Evolutionary conservation across 1,140 invertebrate species (phyloP), one percentile per base, ranked within the genome.

Genomic region (Araneus ventricosus): DNA sequence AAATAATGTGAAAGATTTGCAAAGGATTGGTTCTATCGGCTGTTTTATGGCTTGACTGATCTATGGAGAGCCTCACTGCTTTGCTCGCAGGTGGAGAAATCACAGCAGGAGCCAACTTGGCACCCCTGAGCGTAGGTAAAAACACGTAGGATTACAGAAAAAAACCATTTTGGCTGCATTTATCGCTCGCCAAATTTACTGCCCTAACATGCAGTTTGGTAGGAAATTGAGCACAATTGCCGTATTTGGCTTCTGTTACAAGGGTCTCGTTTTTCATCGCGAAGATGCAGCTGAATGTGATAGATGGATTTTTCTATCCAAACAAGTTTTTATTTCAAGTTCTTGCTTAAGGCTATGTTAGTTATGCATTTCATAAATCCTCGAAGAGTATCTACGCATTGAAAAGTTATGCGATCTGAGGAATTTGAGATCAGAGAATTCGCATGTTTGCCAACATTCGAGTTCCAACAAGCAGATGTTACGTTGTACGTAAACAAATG

Each of bases 1-100:
- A 84, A 84, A 84, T 84, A 75, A 75, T n/a, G 37, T 17, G 75
- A 8, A 8, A 88, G 87, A 59, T 75, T 70, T 88, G 37, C 37
- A 70, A 67, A 88, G 61, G 87, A 70, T 88, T 88, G 61, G 87
- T 88, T 88, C 34, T 22, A 88, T 88, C 87, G 41, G 39, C 61
- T 59, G 39, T 45, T 75, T 88, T 75, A 88, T 88, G 6, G 22
- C 41, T 41, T 24, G 27, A 17, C 37, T 88, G 39, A 45, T 88
- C 39, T 6, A 88, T 45, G 8, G 87, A 37, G n/a, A 39, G 34
- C 10, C 59, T 88, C 37, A 10, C n/a, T 27, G 37, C 34, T 67
- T 88, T n/a, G 61, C 24, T 59, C 39, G 41, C 87, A 88, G 87
- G 61, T 88, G 87, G 87, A 70, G 10, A 88, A 84, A 70, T 88